Conservation (phyloP, 2,113 vertebrate genomes). For the Struthidea cinerea region DNA sequence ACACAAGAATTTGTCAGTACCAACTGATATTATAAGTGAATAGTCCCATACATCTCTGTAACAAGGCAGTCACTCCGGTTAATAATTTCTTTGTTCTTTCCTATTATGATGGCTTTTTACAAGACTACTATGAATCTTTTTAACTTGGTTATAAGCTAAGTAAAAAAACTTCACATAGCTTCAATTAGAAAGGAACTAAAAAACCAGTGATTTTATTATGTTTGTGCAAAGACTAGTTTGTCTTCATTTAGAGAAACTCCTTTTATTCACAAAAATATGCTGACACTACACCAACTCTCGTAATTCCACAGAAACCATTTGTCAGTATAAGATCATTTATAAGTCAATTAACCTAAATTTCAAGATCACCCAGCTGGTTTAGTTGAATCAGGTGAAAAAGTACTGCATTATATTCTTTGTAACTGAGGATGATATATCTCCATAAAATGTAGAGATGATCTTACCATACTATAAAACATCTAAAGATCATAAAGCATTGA, state of each 20-base stretch:
- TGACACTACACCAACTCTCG: not conserved
- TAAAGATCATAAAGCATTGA: slow-evolving; percentile 37
- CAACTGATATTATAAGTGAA: not conserved
- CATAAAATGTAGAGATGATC: slow-evolving; percentile 23
- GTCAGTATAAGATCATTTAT: slow-evolving; percentile 20
- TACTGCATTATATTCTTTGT: not conserved
- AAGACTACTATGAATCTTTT: not conserved
- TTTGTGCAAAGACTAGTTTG: slow-evolving; percentile 12
- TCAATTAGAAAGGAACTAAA: not conserved
- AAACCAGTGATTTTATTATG: not conserved
- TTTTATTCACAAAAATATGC: slow-evolving; percentile 44
- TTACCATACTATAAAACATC: not conserved
- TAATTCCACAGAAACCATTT: slow-evolving; percentile 19
- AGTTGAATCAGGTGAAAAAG: slow-evolving; percentile 46
- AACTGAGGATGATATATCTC: slow-evolving; percentile 56
- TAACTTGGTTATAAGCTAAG: not conserved
- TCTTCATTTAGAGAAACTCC: slow-evolving; percentile 35
- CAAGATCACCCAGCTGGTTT: slow-evolving; percentile 34
- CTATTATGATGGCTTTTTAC: not conserved
- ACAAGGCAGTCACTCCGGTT: not conserved
- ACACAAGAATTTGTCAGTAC: not conserved
- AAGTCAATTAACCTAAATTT: slow-evolving; percentile 58
- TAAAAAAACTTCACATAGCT: not conserved
- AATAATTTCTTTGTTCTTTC: not conserved
- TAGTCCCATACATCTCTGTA: not conserved